A percentile compares a stretch with the other conserved stretches of the same genome.
These are phyloP conservation scores for Aradophagus sp. DNA, from an alignment of 1,140 invertebrate species.

Conservation along the genomic window DNA sequence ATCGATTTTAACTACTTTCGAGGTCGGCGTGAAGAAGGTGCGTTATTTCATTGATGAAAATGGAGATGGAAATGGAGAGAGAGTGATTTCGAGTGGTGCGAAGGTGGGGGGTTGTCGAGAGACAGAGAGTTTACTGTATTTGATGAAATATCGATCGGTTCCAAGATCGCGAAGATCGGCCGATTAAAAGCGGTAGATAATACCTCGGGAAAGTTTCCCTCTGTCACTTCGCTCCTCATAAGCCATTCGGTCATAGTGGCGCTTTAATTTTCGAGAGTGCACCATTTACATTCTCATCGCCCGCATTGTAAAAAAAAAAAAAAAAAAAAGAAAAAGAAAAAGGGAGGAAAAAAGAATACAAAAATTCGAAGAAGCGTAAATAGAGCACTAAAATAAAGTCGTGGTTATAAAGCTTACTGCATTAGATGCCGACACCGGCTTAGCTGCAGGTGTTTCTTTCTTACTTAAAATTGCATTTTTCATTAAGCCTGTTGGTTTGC, in stretches of 20 bases:
- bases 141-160: constrained; percentile 45
- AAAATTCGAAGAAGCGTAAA: constrained; percentile 47
- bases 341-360: too few species aligned
- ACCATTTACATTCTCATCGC: constrained; percentile 69
- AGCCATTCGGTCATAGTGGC: constrained; percentile 41
- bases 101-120: too few species aligned
- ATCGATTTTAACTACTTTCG: constrained; percentile 46
- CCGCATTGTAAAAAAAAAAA: too few species aligned
- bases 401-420: constrained; percentile 40
- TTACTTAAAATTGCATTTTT: constrained; percentile 32
- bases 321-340: too few species aligned
- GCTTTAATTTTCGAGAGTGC: constrained; percentile 73
- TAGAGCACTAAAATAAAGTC: constrained; percentile 49
- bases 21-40: constrained; percentile 29
- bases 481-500: constrained; percentile 15
- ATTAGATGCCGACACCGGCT: constrained; percentile 27
- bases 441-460: constrained; percentile 23
- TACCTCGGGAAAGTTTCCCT: constrained; percentile 14
- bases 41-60: constrained; percentile 29
- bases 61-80: constrained; percentile 8
- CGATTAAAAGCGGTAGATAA: too few species aligned
- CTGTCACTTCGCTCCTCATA: background rate
- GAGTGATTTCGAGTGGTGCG: constrained; percentile 25
- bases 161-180: too few species aligned
- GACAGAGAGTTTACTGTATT: constrained; percentile 4